A percentile compares a stretch with the other conserved stretches of the same genome.
Conservation (phyloP, 2,797 vertebrate genomes). For the Sebastes hubbsi region DNA sequence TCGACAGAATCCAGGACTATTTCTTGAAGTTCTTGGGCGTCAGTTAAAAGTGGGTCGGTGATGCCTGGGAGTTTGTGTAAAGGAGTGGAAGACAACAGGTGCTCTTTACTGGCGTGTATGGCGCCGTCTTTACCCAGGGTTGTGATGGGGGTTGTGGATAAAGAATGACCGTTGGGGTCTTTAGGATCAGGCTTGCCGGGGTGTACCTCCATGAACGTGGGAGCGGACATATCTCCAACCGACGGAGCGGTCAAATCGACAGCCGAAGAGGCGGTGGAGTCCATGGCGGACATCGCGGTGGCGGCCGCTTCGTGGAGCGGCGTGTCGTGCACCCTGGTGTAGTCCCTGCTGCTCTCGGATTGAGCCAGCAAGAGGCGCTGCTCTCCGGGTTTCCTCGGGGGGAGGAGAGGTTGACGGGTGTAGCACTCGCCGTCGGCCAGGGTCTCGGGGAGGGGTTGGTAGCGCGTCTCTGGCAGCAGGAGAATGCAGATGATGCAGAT, state of each 20-base stretch:
- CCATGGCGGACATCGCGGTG: constrained; percentile 84
- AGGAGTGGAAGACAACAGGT: constrained; percentile 67
- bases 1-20: constrained; percentile 18
- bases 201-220: constrained; percentile 38
- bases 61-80: constrained; percentile 41
- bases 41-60: constrained; percentile 66
- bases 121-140: constrained; percentile 26
- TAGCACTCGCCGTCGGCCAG: constrained; percentile 91
- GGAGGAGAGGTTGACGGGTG: constrained; percentile 90
- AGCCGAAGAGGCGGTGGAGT: constrained; percentile 87
- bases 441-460: constrained; percentile 92
- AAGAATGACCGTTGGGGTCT: constrained; percentile 61
- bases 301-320: constrained; percentile 79
- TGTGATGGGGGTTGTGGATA: constrained; percentile 1
- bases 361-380: constrained; percentile 89
- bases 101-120: constrained; percentile 52
- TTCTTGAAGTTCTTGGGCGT: constrained; percentile 46
- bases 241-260: constrained; percentile 61
- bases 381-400: constrained; percentile 87
- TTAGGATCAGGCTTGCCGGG: constrained; percentile 19
- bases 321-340: constrained; percentile 87
- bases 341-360: constrained; percentile 91
- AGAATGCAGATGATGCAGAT: constrained; percentile 99
- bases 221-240: constrained; percentile 11
- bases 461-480: constrained; percentile 92